Evolutionary conservation across 35 echinoderm and acorn worm genomes (phyloP), one percentile per base, ranked within the genome.

Genomic region (Apostichopus parvimensis): DNA sequence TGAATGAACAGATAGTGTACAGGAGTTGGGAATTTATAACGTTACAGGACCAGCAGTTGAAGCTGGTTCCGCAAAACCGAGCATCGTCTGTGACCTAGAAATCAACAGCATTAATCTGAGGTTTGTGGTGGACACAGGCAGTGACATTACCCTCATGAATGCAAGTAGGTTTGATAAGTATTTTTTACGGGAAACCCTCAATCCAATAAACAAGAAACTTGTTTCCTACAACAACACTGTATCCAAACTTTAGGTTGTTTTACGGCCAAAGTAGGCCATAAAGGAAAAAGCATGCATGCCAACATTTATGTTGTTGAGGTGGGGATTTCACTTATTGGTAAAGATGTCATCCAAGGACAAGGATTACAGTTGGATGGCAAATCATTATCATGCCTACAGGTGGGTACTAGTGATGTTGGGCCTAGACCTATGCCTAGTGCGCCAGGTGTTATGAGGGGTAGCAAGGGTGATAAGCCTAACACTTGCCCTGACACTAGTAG

Each of bases 91-190:
- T 79, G 65, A 56, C 6, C 62, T 95, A n/a, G 70, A 78, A 55
- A 20, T 88, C 11, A 53, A 81, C 28, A 57, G 64, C 25, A 75
- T 90, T 10, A 90, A 22, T 14, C 23, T 94, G 17, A n/a, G 52
- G 17, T 91, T 94, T 87, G 28, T 94, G 23, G 73, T 94, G 72
- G 93, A 94, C 77, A 94, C 90, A 54, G 88, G 89, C 34, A 92
- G 80, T 56, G 56, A 79, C 84, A 91, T 95, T 11, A 85, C 86
- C 12, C 82, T 95, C 53, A 24, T 93, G 75, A 86, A 71, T 7
- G 26, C 76, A 56, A 81, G 53, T 20, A 55, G 53, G 14, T 91
- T 90, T 79, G 86, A 93, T 54, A 93, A 93, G 66, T 86, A 93
- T 59, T 95, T 95, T 83, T 17, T 93, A 18, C 57, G 79, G 17